Evolutionary conservation across 2,888 invertebrate species (phyloP), one percentile per base, ranked within the genome.

Genomic region (Catotricha subobsoleta): DNA sequence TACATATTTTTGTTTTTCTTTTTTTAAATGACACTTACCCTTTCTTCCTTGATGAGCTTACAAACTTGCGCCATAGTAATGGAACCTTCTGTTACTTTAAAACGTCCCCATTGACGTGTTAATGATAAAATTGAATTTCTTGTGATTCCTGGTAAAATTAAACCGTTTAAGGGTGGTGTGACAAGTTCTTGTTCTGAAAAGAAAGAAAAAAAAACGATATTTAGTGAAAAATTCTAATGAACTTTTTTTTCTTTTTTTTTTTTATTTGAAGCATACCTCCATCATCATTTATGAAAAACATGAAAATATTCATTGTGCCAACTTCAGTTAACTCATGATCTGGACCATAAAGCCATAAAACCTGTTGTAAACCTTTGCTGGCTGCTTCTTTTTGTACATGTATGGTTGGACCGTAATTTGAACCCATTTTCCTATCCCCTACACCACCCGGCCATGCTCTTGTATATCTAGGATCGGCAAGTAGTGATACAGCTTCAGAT

Each of bases 251-350:
- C 5, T 21, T 3, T 9, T 16, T 20, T 18, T 2, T 15, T n/a
- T 25, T 3, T 36, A 19, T 19, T 27, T 20, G 10, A 8, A 41
- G 52, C 62, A 62, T 62, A 91, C 91, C 87, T 72, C 94, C 95
- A 56, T 83, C 67, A 41, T 88, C 81, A 56, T 95, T 86, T 47
- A 80, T 69, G 64, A 77, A 80, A 53, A 83, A 76, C 58, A 91
- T 71, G 59, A 97, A 95, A 41, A 98, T 76, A 59, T 98, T 98
- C 98, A 98, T 98, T 12, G 95, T 87, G 40, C 98, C 98, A 35
- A 88, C 94, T 71, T 98, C 98, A 0, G 98, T 97, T 20, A 98
- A 58, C 58, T 90, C 76, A 56, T 92, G 80, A 53, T 97, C 80
- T 1, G 86, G 79, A 3, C 95, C 97, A 56, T 82, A 94, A 30